phyloP scores from a whole-genome alignment of 2,797 vertebrate species.

The Acanthornis magna region DNA sequence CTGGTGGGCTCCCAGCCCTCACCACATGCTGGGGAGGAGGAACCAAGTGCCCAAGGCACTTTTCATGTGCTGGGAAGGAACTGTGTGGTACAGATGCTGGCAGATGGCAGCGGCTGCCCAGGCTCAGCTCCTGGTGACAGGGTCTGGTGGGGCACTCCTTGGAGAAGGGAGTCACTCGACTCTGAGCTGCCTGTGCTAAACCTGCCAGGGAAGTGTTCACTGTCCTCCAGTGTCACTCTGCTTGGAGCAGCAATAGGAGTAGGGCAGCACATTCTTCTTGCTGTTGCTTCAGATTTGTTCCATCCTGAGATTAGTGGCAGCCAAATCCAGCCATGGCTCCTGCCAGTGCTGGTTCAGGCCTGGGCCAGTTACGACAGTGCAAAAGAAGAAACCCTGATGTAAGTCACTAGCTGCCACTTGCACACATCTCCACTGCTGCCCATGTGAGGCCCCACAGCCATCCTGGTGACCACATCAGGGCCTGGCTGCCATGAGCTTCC shows the following conservation, averaged over 20 bases:
- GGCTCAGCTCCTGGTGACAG: not conserved
- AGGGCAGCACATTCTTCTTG: not conserved
- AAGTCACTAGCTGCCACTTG: fast-evolving
- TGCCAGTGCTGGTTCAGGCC: not conserved
- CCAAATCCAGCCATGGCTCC: not conserved
- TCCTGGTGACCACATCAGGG: not conserved
- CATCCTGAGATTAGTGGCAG: not conserved
- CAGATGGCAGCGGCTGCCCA: not conserved
- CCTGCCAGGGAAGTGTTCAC: not conserved
- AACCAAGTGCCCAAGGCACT: fast-evolving
- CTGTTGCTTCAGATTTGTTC: not conserved
- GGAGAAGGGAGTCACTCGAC: not conserved
- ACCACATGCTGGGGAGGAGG: not conserved
- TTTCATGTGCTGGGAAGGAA: not conserved
- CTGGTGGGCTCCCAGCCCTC: not conserved
- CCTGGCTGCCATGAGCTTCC: not conserved
- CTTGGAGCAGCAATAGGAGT: not conserved
- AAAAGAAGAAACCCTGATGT: not conserved
- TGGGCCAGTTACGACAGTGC: fast-evolving
- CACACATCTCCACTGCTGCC: not conserved
- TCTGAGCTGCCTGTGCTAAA: not conserved
- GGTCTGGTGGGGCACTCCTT: not conserved
- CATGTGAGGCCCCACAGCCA: fast-evolving
- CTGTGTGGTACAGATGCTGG: not conserved
- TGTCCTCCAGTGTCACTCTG: not conserved